Evolutionary conservation across 2,888 invertebrate genomes (phyloP).

Genomic region (Oscheius sp.): DNA sequence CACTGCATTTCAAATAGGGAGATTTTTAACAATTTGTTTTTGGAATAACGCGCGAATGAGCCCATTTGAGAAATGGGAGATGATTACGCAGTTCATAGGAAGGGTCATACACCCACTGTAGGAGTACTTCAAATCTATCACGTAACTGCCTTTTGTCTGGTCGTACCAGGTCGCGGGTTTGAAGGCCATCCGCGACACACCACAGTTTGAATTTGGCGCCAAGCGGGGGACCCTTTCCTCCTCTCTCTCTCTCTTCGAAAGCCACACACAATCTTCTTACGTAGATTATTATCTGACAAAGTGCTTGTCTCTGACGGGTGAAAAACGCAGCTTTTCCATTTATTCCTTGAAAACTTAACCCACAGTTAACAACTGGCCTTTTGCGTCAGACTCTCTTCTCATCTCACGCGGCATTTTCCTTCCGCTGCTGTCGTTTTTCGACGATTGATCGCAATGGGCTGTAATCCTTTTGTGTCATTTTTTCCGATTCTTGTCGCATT

Average conservation of each 20-base stretch:
- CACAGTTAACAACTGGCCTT: no score
- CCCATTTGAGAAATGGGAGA: no score
- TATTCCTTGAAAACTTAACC: no score
- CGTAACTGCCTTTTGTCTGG: slow-evolving; percentile 6
- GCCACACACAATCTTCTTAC: no score
- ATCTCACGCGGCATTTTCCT: slow-evolving; percentile 5
- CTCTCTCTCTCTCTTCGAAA: neutral
- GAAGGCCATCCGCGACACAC: neutral
- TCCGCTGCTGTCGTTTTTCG: slow-evolving; percentile 5
- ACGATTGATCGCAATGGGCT: slow-evolving; percentile 13
- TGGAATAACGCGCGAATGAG: no score
- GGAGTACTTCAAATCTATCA: neutral
- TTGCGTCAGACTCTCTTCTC: no score
- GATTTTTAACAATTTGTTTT: no score
- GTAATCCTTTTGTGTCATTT: neutral
- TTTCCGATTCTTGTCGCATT: neutral
- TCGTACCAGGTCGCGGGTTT: slow-evolving; percentile 8
- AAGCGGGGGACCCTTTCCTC: neutral
- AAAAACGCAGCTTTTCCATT: neutral
- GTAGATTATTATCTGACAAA: slow-evolving; percentile 9
- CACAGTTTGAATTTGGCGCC: slow-evolving; percentile 23
- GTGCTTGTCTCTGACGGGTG: neutral
- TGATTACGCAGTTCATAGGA: no score
- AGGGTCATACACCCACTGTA: neutral
- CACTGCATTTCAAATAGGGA: no score